Conservation (phyloP, 2,888 invertebrate genomes). For the Crepidodera aurea region DNA sequence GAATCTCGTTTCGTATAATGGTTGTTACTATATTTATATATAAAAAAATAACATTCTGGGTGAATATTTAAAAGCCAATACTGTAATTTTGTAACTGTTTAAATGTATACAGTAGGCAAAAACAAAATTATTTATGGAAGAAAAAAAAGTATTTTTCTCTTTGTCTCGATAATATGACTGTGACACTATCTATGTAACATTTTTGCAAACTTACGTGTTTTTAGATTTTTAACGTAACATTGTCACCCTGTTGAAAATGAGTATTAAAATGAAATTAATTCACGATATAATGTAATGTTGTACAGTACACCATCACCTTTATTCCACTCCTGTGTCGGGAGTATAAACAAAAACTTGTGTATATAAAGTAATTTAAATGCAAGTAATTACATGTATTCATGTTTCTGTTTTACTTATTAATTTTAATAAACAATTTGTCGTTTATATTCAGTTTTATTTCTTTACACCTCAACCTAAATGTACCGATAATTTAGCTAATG, state of each 20-base stretch:
- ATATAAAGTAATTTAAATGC: slow-evolving; percentile 59
- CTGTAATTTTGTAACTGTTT: slow-evolving; percentile 20
- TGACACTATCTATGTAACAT: slow-evolving; percentile 41
- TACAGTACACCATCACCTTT: slow-evolving; percentile 50
- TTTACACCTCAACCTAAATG: background rate
- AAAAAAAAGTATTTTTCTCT: slow-evolving; percentile 22
- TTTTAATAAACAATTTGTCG: slow-evolving; percentile 64
- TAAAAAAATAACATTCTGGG: slow-evolving; percentile 47
- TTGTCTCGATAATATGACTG: slow-evolving; percentile 29
- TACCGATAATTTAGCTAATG: no score
- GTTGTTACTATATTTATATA: slow-evolving; percentile 33
- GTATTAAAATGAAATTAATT: slow-evolving; percentile 42
- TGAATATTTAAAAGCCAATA: slow-evolving; percentile 37
- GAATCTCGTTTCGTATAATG: slow-evolving; percentile 47
- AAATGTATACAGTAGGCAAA: slow-evolving; percentile 24
- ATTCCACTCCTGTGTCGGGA: slow-evolving; percentile 54
- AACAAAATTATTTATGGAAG: slow-evolving; percentile 15
- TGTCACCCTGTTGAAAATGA: slow-evolving; percentile 55
- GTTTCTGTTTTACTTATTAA: slow-evolving; percentile 64
- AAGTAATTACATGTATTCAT: slow-evolving; percentile 61
- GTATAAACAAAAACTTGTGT: slow-evolving; percentile 59
- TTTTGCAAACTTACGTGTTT: slow-evolving; percentile 51
- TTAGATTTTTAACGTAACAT: slow-evolving; percentile 58
- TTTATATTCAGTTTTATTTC: slow-evolving; percentile 48
- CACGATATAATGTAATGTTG: slow-evolving; percentile 54